Base-by-base conservation (phyloP, 2,113 vertebrate species). In the Phrynocephalus versicolor region DNA sequence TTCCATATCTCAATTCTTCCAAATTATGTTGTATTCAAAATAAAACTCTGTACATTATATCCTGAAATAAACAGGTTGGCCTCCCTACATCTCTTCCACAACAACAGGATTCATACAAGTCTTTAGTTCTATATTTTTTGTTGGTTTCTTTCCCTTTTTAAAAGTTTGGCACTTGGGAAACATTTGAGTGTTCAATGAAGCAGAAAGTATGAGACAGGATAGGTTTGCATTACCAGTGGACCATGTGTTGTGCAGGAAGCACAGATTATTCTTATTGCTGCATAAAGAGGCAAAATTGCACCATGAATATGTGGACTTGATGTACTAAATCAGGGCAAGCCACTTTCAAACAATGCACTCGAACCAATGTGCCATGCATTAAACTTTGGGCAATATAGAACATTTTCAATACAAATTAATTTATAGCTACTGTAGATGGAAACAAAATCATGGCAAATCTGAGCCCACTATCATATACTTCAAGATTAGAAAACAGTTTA, bases 381-480 rank as follows among this genome's bases (percentile, higher is more conserved):
- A 70, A 7, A 78, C 10, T 37, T 30, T 23, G 62, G 25, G 30
- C 14, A 57, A 69, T 78, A 77, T 51, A 51, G 16, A 27, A 64
- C 13, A 51, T 16, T 41, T 84, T 69, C 19, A 39, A 30, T 57
- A 58, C 57, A 70, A 70, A 89, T 78, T n/a, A 88, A n/a, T 58
- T 83, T 65, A 79, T 57, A 88, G 70, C 57, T 65, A 89, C 15
- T 62, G 27, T 30, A 88, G 35, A 15, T 45, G 55, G 73, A 60
- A 19, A 35, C 77, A 81, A 14, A 84, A 18, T 58, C 74, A 33
- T 41, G 79, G 69, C 1, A 25, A 82, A 45, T 57, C 64, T 39
- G 75, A 64, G 27, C 33, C 69, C 7, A 78, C 1, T 39, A 41
- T 57, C 30, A 70, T 6, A 37, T 5, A 70, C 19, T 72, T 85